Base-by-base conservation (phyloP, 2,888 invertebrate genomes). In the Apamea crenata region DNA sequence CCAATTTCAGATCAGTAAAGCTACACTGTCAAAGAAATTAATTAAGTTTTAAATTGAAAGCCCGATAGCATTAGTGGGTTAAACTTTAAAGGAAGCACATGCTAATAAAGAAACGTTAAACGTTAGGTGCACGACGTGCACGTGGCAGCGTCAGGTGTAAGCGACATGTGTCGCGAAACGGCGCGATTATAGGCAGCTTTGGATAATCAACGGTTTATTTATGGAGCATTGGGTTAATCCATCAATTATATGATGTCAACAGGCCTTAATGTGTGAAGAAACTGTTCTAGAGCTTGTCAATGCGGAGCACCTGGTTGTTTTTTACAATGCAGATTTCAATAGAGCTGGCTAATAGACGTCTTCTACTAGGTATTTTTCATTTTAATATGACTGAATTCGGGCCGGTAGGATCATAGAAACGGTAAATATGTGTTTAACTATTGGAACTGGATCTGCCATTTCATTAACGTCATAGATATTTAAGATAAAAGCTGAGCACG, bases 121-220 rank as follows among this genome's bases (percentile, higher is more conserved):
- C 90, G 90, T 91, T 84, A 79, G 78, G 59, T 92, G 91, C 92
- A 91, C 91, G 88, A 79, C 77, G 59, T 92, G 91, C 92, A 91
- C 91, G 88, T 89, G 91, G 82, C 90, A 88, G 89, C 92, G 95
- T 94, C 96, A 96, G 96, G 94, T 96, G 96, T 85, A 80, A 40
- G 56, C 88, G 88, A 90, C 96, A 96, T 94, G 90, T 95, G 95
- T 84, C 80, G 93, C 91, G 91, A 93, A 93, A 93, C 93, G 90
- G 69, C 65, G 70, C 85, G 71, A 83, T 79, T 78, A 80, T 66
- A 74, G 18, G 47, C 50, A 66, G 70, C 79, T 74, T 71, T 66
- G 65, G 74, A 83, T 86, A 80, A 83, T 44, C 67, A 72, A 56
- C 75, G 40, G 56, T 67, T 74, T 47, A 63, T 82, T 66, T 75